Conservation (phyloP, 2,797 vertebrate genomes). For the Pantherophis vulpinus region DNA sequence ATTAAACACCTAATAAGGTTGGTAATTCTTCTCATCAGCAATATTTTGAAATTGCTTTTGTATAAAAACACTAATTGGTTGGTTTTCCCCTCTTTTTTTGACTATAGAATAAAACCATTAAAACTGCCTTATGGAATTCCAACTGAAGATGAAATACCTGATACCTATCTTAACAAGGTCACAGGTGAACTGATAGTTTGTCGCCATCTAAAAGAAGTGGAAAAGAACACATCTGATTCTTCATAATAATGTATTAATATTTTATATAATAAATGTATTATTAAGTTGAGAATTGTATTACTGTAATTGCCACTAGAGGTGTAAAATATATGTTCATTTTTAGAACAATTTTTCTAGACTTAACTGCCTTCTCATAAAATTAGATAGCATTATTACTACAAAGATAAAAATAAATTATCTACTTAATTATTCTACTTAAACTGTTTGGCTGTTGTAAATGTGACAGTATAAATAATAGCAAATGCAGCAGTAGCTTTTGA, state of each 20-base stretch:
- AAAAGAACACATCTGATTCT: conserved; percentile 71
- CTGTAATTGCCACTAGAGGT: no score
- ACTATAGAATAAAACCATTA: conserved; percentile 87
- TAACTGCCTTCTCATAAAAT: no score
- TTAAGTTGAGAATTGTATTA: conserved; percentile 5
- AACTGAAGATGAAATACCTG: conserved; percentile 83
- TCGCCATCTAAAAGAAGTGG: conserved; percentile 73
- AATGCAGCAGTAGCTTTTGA: no score
- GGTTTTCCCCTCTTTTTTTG: conserved; percentile 26
- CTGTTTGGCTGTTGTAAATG: no score
- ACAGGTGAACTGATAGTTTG: conserved; percentile 85
- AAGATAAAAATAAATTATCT: no score
- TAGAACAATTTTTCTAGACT: no score
- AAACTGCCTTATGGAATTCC: conserved; percentile 88
- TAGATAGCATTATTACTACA: no score
- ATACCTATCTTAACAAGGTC: conserved; percentile 82
- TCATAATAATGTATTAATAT: conserved; percentile 46
- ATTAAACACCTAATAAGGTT: conserved; percentile 94
- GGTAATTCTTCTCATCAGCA: conserved; percentile 49
- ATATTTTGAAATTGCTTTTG: not conserved
- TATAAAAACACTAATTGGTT: not conserved
- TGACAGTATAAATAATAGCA: no score
- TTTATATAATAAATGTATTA: conserved; percentile 57
- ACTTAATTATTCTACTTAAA: no score
- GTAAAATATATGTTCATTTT: no score